Evolutionary conservation across 1,140 invertebrate species (phyloP).

Genomic region (Trachelipus rathkii): DNA sequence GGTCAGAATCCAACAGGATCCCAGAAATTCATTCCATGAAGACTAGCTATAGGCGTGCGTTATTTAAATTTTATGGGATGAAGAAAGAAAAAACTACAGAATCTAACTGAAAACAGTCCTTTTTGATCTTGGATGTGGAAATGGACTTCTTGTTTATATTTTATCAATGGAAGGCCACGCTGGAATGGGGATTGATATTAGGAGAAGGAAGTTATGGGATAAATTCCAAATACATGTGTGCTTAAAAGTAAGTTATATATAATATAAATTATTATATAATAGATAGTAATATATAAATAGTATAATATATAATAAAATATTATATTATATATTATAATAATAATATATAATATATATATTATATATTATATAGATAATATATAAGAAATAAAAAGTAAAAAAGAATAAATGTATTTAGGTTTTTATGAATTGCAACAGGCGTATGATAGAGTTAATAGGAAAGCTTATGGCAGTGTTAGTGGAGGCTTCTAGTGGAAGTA

Average conservation of each 20-base stretch:
- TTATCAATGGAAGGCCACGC: constrained; percentile 73
- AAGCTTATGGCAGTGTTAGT: no score
- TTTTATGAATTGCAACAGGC: no score
- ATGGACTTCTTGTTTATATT: constrained; percentile 89
- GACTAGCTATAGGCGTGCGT: constrained; percentile 91
- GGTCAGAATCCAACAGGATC: constrained; percentile 90
- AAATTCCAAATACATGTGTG: constrained; percentile 58
- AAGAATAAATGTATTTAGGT: no score
- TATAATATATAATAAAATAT: no score
- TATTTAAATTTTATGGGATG: constrained; percentile 77
- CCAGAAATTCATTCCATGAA: constrained; percentile 92
- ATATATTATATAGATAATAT: no score
- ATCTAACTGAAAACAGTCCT: constrained; percentile 58
- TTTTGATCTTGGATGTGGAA: constrained; percentile 96
- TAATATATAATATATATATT: no score
- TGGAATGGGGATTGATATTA: constrained; percentile 86
- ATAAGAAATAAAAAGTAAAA: no score
- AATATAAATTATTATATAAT: no score
- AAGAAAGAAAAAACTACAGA: constrained; percentile 52
- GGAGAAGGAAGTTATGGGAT: constrained; percentile 86
- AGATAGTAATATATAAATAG: no score
- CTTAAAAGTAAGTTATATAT: constrained; percentile 27
- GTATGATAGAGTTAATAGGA: no score
- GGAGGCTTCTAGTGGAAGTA: no score
- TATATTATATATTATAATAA: no score